Percentiles rank a stretch among this genome's conserved stretches.
Evolutionary conservation across 2,888 invertebrate species (phyloP).

Genomic region (Cephus pulcher): DNA sequence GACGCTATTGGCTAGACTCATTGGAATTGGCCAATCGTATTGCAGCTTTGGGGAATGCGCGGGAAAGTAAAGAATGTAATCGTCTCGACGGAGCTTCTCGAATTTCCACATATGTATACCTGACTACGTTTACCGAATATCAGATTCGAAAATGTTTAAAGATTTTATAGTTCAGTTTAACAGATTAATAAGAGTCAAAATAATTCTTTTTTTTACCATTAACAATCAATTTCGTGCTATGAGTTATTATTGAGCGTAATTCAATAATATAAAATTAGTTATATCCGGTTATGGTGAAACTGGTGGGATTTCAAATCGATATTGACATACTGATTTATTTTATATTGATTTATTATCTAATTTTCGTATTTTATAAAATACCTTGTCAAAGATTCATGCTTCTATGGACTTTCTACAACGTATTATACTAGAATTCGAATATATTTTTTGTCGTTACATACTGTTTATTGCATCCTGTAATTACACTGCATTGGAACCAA

Average conservation of each 20-base stretch:
- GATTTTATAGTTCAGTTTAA: not conserved
- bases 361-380: not conserved
- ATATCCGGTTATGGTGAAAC: not conserved
- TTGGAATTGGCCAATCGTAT: conserved; percentile 3
- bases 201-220: not conserved
- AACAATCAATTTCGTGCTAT: not conserved
- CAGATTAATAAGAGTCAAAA: not conserved
- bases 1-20: conserved; percentile 11
- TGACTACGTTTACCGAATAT: not conserved
- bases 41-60: not conserved
- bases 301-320: conserved; percentile 1
- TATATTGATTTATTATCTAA: not conserved
- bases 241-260: not conserved
- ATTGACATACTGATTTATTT: not conserved
- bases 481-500: not conserved
- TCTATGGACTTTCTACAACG: not conserved
- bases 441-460: not conserved
- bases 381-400: not conserved
- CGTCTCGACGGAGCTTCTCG: not conserved
- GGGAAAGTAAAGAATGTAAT: conserved; percentile 10
- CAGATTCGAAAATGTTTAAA: not conserved
- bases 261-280: not conserved
- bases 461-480: not conserved
- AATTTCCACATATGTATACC: not conserved
- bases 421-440: not conserved